Conservation (phyloP, 30 jellyfish, hydroid and myxozoan species). For the Mastigias papua region DNA sequence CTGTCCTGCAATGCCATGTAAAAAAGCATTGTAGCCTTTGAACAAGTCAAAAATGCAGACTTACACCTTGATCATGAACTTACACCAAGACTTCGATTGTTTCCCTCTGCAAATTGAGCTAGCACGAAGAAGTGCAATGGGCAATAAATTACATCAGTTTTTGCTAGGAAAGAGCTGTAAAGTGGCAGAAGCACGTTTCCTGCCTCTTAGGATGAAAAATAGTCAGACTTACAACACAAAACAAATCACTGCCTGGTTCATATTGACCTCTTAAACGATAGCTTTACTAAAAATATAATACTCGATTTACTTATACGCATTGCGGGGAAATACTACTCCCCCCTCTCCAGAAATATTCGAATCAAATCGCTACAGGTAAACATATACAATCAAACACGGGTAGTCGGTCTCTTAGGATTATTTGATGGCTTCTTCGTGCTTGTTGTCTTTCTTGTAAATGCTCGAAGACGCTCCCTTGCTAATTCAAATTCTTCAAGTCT, state of each 20-base stretch:
- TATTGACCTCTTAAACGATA: background rate
- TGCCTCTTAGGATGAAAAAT: too few species aligned
- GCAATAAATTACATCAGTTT: too few species aligned
- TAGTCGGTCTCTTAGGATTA: slow-evolving; percentile 67
- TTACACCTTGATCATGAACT: too few species aligned
- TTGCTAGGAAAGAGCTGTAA: too few species aligned
- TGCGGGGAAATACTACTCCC: background rate
- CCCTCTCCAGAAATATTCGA: background rate
- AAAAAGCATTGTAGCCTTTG: too few species aligned
- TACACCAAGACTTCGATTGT: too few species aligned
- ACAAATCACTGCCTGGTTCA: background rate
- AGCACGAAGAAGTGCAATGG: too few species aligned
- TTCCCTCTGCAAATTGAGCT: too few species aligned
- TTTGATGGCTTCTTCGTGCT: slow-evolving; percentile 64
- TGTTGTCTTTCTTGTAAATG: slow-evolving; percentile 75
- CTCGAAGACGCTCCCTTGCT: slow-evolving; percentile 91
- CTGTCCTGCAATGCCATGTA: too few species aligned
- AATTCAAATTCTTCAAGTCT: slow-evolving; percentile 90
- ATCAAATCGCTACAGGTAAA: background rate
- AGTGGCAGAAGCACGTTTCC: too few species aligned
- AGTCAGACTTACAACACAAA: too few species aligned
- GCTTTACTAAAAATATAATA: background rate
- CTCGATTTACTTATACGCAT: background rate
- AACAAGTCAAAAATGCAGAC: too few species aligned
- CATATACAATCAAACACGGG: slow-evolving; percentile 52